A percentile compares a stretch with the other conserved stretches of the same genome.
These are phyloP conservation scores for Halichoeres trimaculatus DNA, from an alignment of 2,113 vertebrate species.

Conservation along the genomic window DNA sequence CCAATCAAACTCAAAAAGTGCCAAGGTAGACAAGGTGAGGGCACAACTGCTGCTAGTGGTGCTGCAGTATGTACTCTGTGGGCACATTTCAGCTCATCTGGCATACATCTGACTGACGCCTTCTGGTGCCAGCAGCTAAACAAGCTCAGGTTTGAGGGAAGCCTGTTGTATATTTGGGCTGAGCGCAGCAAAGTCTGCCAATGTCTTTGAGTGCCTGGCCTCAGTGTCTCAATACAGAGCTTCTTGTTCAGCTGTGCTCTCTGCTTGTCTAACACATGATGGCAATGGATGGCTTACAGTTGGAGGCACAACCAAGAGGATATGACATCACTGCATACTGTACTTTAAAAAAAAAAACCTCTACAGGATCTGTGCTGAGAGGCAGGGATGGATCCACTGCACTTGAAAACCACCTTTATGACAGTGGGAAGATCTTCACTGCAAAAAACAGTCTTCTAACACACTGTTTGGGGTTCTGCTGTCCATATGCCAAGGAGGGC, in stretches of 20 bases:
- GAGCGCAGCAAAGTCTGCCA: conserved; percentile 70
- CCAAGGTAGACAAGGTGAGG: conserved; percentile 77
- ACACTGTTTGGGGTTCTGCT: no score
- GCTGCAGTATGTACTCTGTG: conserved; percentile 69
- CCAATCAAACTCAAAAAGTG: conserved; percentile 69
- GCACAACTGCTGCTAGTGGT: conserved; percentile 52
- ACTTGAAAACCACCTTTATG: no score
- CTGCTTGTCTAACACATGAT: conserved; percentile 41
- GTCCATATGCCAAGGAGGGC: no score
- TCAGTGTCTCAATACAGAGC: conserved; percentile 45
- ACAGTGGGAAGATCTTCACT: no score
- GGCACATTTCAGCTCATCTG: conserved; percentile 71
- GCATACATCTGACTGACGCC: conserved; percentile 64
- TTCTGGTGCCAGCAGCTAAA: conserved; percentile 74
- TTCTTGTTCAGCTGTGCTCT: conserved; percentile 38
- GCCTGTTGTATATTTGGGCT: conserved; percentile 57
- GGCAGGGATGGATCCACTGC: no score
- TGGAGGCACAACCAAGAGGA: conserved; percentile 21
- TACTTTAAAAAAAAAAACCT: conserved; percentile 8
- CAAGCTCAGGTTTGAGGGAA: conserved; percentile 72
- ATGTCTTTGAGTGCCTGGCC: conserved; percentile 70
- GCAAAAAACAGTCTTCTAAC: no score
- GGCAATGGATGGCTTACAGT: conserved; percentile 34
- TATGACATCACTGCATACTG: conserved; percentile 40
- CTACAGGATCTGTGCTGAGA: no score